These are phyloP conservation scores for Lithobates pipiens DNA, from an alignment of 2,797 vertebrate genomes.

Conservation along the genomic window DNA sequence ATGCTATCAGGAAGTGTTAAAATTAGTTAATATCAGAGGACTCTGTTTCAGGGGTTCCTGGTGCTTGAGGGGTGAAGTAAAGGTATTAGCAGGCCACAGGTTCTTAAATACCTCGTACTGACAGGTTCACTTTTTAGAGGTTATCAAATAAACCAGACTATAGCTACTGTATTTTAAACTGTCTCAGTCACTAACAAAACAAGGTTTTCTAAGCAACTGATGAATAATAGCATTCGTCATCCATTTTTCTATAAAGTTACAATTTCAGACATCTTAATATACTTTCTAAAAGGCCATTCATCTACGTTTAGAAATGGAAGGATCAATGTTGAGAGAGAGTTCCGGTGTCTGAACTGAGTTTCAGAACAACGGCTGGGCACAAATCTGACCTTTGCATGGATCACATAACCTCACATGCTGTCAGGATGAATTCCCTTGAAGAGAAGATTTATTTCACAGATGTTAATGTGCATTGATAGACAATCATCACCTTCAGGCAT, in stretches of 20 bases:
- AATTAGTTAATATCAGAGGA: no score
- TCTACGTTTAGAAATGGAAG: slow-evolving; percentile 25
- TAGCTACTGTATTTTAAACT: background rate
- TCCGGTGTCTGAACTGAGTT: slow-evolving; percentile 1
- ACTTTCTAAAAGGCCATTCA: slow-evolving; percentile 26
- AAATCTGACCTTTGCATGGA: slow-evolving; percentile 47
- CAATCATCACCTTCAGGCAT: slow-evolving; percentile 4
- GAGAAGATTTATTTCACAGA: slow-evolving; percentile 32
- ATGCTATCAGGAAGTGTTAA: no score
- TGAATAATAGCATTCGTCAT: background rate
- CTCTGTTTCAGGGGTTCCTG: no score
- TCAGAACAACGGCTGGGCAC: background rate
- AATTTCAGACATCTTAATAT: slow-evolving; percentile 34
- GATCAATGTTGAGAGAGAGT: slow-evolving; percentile 23
- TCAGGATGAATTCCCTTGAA: slow-evolving; percentile 14
- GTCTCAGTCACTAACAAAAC: background rate
- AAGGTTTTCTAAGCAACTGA: background rate
- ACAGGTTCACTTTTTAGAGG: background rate
- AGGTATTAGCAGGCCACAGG: no score
- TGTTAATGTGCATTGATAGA: slow-evolving; percentile 40
- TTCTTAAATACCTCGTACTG: no score
- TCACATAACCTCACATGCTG: slow-evolving; percentile 37
- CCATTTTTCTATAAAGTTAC: slow-evolving; percentile 2
- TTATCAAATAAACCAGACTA: background rate
- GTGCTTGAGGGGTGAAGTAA: no score